phyloP scores from a whole-genome alignment of 2,888 invertebrate species.

The Cepaea hortensis region DNA sequence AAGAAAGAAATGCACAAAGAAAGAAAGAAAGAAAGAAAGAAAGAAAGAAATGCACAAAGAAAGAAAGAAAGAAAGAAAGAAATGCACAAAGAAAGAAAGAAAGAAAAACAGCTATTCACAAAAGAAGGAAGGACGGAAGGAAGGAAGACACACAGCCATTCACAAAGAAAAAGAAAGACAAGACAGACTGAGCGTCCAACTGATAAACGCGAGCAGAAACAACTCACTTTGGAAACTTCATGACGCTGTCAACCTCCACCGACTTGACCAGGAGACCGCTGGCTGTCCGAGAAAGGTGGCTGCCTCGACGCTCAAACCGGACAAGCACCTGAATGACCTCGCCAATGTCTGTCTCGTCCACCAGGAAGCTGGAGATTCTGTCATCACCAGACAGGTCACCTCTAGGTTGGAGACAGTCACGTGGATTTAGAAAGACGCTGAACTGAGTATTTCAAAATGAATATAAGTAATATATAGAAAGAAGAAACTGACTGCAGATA shows the following conservation, averaged over 20 bases:
- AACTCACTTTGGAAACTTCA: conserved; percentile 33
- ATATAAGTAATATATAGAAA: too few relatives aligned
- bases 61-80: too few relatives aligned
- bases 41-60: too few relatives aligned
- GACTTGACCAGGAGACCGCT: neutral
- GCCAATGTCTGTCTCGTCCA: conserved; percentile 23
- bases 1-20: too few relatives aligned
- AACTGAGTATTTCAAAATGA: neutral
- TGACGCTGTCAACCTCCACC: conserved; percentile 26
- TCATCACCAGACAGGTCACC: neutral
- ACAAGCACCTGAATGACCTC: conserved; percentile 17
- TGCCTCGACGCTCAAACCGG: neutral
- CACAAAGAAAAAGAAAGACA: too few relatives aligned
- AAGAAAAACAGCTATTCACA: too few relatives aligned
- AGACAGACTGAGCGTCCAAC: too few relatives aligned
- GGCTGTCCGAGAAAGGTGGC: conserved; percentile 1
- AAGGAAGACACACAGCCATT: too few relatives aligned
- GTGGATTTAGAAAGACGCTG: neutral
- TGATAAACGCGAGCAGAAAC: neutral
- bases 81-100: too few relatives aligned
- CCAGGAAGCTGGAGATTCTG: conserved; percentile 2
- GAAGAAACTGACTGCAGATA: neutral
- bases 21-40: too few relatives aligned
- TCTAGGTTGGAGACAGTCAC: conserved; percentile 9
- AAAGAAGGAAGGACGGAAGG: too few relatives aligned